Base-by-base conservation (phyloP, 92 coral and sea anemone genomes). In the Chrysogorgia sp. region DNA sequence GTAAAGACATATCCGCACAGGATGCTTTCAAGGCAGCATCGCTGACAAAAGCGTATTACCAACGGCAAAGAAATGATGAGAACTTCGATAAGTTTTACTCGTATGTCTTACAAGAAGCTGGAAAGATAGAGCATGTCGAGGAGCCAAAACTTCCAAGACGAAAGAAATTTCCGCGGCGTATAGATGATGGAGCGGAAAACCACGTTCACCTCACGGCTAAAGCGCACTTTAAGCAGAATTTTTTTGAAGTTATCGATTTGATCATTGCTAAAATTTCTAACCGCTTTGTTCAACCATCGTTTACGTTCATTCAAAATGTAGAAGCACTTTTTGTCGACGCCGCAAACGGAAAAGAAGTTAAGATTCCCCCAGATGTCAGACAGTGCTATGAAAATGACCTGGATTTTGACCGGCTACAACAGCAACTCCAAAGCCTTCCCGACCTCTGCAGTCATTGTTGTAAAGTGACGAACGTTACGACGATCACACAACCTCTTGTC, bases 361-460 rank as follows among this genome's bases (percentile, higher is more conserved):
- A 34, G 47, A 31, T 65, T 9, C 26, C 48, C 14, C 72, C 49
- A 65, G 72, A 65, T 7, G 49, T 65, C 12, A 65, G 72, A 34
- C 6, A 65, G 83, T 82, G 83, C 76, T 82, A 43, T 64, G 62
- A 80, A 32, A 69, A 65, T 8, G 86, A 82, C 56, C 34, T 75
- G 47, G 83, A 82, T 45, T 56, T 82, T 64, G 86, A 61, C 30
- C 48, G 76, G 34, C 76, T 82, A 75, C 59, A 40, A 35, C 75
- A 82, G 43, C 86, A 82, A 43, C 64, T 82, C 58, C 37, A 43
- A 56, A 82, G 79, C 34, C 63, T 82, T 61, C 82, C 74, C 34
- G 83, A 75, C 75, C 35, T 82, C 29, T 61, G 79, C 74, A 82
- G 71, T 59, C 33, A 43, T 43, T 43, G 50, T 43, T 17, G 50